phyloP scores from a whole-genome alignment of 2,113 vertebrate species.

The Mesoclemmys tuberculata region DNA sequence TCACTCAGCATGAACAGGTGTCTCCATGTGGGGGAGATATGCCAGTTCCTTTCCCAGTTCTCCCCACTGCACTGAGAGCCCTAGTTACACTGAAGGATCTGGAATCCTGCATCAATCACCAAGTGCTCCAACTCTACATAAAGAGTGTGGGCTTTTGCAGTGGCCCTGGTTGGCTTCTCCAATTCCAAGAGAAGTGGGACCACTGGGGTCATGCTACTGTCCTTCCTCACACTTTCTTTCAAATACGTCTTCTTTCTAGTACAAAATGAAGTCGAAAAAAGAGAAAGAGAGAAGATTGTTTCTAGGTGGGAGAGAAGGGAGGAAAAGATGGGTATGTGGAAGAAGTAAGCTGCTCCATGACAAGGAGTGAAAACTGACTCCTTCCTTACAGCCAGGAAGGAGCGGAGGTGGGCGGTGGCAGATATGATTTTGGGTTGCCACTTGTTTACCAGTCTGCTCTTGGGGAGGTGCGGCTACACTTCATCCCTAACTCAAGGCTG shows the following conservation, averaged over 20 bases:
- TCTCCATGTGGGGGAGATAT: not conserved
- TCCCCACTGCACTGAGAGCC: not conserved
- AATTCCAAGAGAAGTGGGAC: too few relatives aligned
- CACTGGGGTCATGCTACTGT: not conserved
- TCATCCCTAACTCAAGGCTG: not conserved
- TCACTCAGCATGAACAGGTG: not conserved
- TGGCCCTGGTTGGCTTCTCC: not conserved
- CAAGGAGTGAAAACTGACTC: not conserved
- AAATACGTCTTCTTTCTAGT: not conserved
- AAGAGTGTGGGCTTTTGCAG: not conserved
- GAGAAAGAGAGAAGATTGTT: not conserved
- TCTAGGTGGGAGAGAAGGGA: not conserved
- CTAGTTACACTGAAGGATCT: not conserved
- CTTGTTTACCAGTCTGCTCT: not conserved
- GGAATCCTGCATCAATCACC: not conserved
- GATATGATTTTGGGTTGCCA: not conserved
- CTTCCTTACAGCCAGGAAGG: not conserved
- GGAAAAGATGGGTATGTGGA: not conserved
- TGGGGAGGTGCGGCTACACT: rapidly evolving
- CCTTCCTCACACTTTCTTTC: not conserved
- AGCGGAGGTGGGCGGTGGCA: too few relatives aligned
- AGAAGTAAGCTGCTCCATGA: not conserved
- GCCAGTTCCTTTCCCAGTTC: not conserved
- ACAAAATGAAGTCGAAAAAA: not conserved
- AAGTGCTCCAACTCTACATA: not conserved